Conservation (phyloP, 2,888 invertebrate species). For the Chymomyza procnemis region DNA sequence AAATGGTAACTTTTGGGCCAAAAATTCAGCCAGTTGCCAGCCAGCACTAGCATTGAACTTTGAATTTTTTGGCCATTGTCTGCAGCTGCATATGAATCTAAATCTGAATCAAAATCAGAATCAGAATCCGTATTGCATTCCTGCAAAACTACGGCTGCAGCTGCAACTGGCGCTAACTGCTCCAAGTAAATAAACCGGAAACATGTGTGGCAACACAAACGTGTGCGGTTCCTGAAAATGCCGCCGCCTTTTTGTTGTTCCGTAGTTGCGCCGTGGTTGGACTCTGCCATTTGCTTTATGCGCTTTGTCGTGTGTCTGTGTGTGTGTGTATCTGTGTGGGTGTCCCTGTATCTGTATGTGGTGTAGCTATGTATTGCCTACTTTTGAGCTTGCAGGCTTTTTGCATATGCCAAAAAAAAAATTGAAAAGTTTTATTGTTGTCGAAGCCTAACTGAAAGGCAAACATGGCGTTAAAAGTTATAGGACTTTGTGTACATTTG, state of each 20-base stretch:
- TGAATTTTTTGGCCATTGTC: conserved; percentile 13
- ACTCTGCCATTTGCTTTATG: background rate
- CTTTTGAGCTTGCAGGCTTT: background rate
- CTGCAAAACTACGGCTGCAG: background rate
- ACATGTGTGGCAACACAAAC: conserved; percentile 35
- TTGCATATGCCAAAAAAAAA: background rate
- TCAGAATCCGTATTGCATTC: background rate
- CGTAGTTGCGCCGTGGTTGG: background rate
- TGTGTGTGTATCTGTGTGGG: background rate
- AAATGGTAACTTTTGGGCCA: conserved; percentile 47
- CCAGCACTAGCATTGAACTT: conserved; percentile 35
- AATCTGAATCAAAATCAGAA: background rate
- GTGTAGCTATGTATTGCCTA: background rate
- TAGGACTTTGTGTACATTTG: background rate
- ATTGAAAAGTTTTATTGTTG: conserved; percentile 1
- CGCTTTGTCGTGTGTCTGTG: background rate
- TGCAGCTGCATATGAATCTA: conserved; percentile 1
- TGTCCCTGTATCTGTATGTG: background rate
- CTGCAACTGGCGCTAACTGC: conserved; percentile 27
- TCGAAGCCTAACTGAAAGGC: background rate
- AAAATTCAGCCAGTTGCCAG: conserved; percentile 1
- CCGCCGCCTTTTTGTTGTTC: conserved; percentile 5
- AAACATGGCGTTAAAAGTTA: background rate
- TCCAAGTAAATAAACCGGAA: conserved; percentile 54
- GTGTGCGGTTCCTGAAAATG: conserved; percentile 10